Conservation (phyloP, 2,797 vertebrate species). For the Erethizon dorsatum region DNA sequence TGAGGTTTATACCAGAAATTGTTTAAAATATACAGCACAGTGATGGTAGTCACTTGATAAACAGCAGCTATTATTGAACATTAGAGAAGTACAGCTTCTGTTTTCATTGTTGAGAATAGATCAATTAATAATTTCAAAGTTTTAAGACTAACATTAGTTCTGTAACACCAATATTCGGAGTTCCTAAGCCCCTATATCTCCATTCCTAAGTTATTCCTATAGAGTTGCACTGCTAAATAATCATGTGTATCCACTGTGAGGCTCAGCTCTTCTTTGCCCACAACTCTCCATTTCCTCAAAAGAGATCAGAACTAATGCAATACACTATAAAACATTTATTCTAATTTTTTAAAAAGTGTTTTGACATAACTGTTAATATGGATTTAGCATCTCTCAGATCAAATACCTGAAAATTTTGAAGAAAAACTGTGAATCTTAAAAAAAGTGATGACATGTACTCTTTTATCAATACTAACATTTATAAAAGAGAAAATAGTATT, state of each 20-base stretch:
- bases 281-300: not conserved
- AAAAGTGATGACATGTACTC: not conserved
- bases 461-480: slow-evolving; percentile 16
- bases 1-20: not conserved
- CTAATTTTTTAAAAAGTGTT: not conserved
- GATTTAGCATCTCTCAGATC: not conserved
- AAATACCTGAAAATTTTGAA: not conserved
- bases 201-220: not conserved
- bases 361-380: not conserved
- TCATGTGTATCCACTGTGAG: not conserved
- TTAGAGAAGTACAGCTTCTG: not conserved
- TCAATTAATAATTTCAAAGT: not conserved
- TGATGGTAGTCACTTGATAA: not conserved
- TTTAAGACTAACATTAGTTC: not conserved
- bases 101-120: not conserved
- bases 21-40: not conserved
- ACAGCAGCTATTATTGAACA: not conserved
- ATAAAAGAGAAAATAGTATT: slow-evolving; percentile 23
- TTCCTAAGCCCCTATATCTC: not conserved
- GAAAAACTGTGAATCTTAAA: not conserved
- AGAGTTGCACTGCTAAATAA: not conserved
- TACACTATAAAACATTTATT: not conserved
- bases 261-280: not conserved
- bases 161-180: not conserved
- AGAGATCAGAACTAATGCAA: not conserved